Evolutionary conservation across 2,888 invertebrate genomes (phyloP), one percentile per base, ranked within the genome.

Genomic region (Cyclophora albipunctata): DNA sequence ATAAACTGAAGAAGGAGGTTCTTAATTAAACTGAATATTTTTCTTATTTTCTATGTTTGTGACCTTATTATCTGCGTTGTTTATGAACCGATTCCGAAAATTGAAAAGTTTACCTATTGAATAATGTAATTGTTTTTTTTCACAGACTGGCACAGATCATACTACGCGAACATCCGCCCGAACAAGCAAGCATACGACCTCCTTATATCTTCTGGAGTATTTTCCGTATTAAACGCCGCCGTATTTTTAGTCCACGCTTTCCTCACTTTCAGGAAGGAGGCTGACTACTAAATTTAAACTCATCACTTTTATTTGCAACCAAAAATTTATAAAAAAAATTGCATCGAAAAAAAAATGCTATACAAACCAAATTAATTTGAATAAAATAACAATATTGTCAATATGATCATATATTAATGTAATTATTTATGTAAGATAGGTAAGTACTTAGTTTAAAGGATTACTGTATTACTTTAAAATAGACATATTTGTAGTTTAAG

Each of bases 101-200:
- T 20, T 20, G 20, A 20, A 20, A 20, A 20, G 20, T 20, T 20
- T 20, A 20, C 20, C 20, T 20, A 20, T 20, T 20, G 1, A 20
- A 20, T 20, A 20, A 20, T 20, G 40, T 48, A 7, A 5, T 45
- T 37, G 34, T 47, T 55, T 54, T 53, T 62, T 58, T 60, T 75
- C 70, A 41, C 82, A 88, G 87, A 87, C 54, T 88, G 87, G 87
- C 87, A 88, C 73, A 73, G 73, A 51, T 88, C 87, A 3, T 88
- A 87, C 69, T 87, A 88, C 66, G 75, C 78, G 7, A 85, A 85
- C 59, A 88, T 91, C 59, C 90, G 91, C 59, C 91, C 93, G 6
- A 91, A 92, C 71, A 92, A 93, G 69, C 90, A 90, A 66, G 91
- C 92, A 65, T 90, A 92, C 81, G 92, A 92, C 63, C 91, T 93